Percentiles rank a stretch among this genome's conserved stretches.
Evolutionary conservation across 1,140 invertebrate species (phyloP).

Genomic region (Sarcophaga bullata): DNA sequence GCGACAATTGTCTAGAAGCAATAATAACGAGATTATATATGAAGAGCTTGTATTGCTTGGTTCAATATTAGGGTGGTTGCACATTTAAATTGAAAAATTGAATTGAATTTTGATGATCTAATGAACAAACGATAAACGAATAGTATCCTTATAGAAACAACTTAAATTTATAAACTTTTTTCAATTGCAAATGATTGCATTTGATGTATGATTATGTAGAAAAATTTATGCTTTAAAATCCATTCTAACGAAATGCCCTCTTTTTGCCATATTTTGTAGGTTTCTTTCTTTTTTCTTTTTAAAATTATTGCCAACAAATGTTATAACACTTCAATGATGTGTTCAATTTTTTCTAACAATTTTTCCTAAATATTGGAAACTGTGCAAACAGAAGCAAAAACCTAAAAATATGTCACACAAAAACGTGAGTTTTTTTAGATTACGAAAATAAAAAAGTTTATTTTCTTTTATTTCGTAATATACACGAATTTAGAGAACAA

Average conservation of each 20-base stretch:
- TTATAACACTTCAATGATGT: constrained; percentile 21
- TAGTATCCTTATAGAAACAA: no score
- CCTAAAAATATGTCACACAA: not conserved
- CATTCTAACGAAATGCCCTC: no score
- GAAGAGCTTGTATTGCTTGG: no score
- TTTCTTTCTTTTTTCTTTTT: no score
- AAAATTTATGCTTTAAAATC: not conserved
- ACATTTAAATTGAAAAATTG: no score
- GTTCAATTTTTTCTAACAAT: constrained; percentile 21
- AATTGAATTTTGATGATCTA: no score
- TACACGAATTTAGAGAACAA: not conserved
- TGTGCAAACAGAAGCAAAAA: not conserved
- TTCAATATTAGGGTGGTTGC: no score
- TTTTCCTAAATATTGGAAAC: not conserved
- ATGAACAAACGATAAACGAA: no score
- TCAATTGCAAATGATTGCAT: no score
- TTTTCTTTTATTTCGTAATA: not conserved
- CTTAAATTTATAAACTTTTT: no score
- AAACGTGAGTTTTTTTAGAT: constrained; percentile 22
- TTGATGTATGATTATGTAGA: not conserved
- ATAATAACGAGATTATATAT: not conserved
- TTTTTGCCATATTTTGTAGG: no score
- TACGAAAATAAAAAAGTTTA: constrained; percentile 12
- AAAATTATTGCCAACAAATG: not conserved
- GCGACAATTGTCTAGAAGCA: constrained; percentile 13